These are phyloP conservation scores for Latrodectus geometricus DNA, from an alignment of 1,140 invertebrate genomes.

Conservation along the genomic window DNA sequence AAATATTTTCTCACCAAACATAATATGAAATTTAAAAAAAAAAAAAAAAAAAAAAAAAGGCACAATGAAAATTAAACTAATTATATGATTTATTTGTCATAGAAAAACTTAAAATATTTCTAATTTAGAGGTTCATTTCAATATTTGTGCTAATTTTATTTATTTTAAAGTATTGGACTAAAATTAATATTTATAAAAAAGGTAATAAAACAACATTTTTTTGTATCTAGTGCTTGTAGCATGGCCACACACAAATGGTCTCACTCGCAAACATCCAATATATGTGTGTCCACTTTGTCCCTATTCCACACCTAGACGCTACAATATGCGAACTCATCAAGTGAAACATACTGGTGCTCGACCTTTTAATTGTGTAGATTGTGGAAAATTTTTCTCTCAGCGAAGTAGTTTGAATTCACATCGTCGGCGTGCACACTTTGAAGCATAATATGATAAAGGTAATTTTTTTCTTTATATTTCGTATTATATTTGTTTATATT, in stretches of 20 bases:
- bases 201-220: background rate
- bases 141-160: too few species aligned
- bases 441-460: background rate
- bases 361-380: constrained; percentile 87
- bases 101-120: too few species aligned
- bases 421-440: constrained; percentile 15
- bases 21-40: too few species aligned
- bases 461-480: background rate
- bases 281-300: background rate
- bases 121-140: too few species aligned
- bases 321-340: constrained; percentile 74
- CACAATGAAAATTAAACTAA: too few species aligned
- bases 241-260: background rate
- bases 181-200: too few species aligned
- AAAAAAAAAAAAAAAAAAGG: too few species aligned
- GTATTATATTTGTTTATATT: background rate
- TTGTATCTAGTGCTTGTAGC: background rate
- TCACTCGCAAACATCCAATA: background rate
- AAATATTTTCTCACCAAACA: too few species aligned
- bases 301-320: constrained; percentile 71
- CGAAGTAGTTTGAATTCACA: constrained; percentile 90
- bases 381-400: constrained; percentile 88
- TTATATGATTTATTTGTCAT: too few species aligned
- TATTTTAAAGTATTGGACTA: too few species aligned
- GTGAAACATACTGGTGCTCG: constrained; percentile 73